Evolutionary conservation across 2,113 vertebrate genomes (phyloP).

Genomic region (Ariopsis seemanni): DNA sequence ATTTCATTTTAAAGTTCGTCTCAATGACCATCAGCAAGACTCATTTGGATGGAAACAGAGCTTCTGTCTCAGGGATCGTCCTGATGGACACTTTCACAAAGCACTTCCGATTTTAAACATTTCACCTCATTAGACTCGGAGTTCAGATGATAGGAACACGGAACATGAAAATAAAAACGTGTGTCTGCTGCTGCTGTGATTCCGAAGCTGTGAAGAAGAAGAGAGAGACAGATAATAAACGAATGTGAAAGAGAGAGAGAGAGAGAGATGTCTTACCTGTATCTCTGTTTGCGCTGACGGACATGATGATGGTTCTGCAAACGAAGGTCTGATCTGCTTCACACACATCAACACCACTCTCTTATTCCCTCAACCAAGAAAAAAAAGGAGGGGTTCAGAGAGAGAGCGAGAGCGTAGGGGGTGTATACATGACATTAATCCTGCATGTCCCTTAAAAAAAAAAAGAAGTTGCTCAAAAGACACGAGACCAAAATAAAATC

Average conservation of each 20-base stretch:
- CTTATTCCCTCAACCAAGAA: conserved; percentile 64
- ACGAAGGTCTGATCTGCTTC: neutral
- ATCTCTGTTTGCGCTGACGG: conserved; percentile 58
- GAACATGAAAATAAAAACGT: no score
- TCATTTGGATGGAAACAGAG: neutral
- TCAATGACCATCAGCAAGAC: neutral
- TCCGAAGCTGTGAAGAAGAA: neutral
- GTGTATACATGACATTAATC: neutral
- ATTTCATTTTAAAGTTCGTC: neutral
- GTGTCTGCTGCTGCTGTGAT: neutral
- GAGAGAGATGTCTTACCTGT: conserved; percentile 61
- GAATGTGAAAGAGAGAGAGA: neutral
- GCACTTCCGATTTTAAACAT: no score
- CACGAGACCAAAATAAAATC: neutral
- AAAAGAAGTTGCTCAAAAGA: neutral
- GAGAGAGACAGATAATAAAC: neutral
- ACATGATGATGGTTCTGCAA: conserved; percentile 28
- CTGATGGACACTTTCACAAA: no score
- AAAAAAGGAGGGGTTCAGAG: neutral
- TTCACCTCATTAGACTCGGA: neutral
- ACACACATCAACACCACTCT: conserved; percentile 47
- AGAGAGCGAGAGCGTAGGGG: neutral
- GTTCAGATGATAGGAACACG: neutral
- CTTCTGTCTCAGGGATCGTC: no score
- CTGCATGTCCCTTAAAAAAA: neutral